Base-by-base conservation (phyloP, 2,113 vertebrate genomes). In the Sceloporus tristichus region DNA sequence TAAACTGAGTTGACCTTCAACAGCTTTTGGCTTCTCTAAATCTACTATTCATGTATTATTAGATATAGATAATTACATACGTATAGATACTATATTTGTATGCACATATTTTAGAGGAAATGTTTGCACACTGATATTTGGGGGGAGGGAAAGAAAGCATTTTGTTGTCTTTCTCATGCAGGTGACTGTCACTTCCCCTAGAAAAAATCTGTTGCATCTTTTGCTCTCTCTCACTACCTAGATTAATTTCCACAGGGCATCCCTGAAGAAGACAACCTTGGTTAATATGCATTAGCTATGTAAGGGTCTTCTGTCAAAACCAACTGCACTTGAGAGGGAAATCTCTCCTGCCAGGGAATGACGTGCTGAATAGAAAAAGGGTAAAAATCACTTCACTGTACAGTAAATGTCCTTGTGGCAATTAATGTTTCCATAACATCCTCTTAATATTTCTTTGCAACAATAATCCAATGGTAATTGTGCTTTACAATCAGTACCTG, bases 1-100 rank as follows among this genome's bases (percentile, higher is more conserved):
- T 81, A 23, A 81, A 65, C 19, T 14, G 27, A 34, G 19, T 14
- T 82, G 86, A 87, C 40, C 29, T 82, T 82, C 56, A 54, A 79
- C n/a, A 6, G 6, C 9, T 53, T 62, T 80, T 62, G 27, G 65
- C 29, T 48, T 5, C 13, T 75, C 25, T n/a, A 73, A 80, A 87
- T 74, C 66, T 80, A 25, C 18, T 74, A 34, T 40, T 29, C 19
- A 48, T 13, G 4, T 42, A 16, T 78, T 65, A 40, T 19, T 59
- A 40, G 66, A 19, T 59, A 59, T 62, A 16, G 13, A 48, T 48
- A 34, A 34, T 34, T 34, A 34, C 34, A 34, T 34, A 34, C 34
- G 34, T 34, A 48, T 48, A 48, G 42, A 48, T 56, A 65, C 62
- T 82, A 18, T 65, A 23, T 62, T 13, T 70, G 59, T 19, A 83